These are phyloP conservation scores for Pristionchus entomophagus DNA, from an alignment of 2,888 invertebrate species.

Conservation along the genomic window DNA sequence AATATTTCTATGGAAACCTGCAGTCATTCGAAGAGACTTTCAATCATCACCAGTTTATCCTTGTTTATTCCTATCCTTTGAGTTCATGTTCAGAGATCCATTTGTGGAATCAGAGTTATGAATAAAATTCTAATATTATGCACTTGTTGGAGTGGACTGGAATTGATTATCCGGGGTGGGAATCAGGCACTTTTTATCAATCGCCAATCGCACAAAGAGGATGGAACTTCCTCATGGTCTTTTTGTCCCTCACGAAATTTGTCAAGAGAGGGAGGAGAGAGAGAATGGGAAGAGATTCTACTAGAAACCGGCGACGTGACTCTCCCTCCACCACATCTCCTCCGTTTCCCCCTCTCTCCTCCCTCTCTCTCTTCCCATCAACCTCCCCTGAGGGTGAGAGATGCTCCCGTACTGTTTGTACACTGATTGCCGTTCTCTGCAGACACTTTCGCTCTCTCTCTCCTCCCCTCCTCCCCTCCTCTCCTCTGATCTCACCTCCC, in stretches of 20 bases:
- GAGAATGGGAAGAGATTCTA: conserved; percentile 31
- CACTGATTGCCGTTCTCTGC: conserved; percentile 33
- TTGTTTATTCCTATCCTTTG: neutral
- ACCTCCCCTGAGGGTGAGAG: conserved; percentile 14
- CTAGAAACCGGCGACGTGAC: conserved; percentile 34
- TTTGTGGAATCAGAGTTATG: conserved; percentile 15
- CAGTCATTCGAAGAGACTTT: conserved; percentile 14
- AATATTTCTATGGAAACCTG: neutral
- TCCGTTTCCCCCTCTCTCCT: neutral
- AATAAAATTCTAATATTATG: conserved; percentile 9
- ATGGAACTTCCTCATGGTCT: neutral
- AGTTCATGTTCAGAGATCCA: conserved; percentile 25
- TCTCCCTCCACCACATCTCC: neutral
- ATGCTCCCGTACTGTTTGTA: conserved; percentile 36
- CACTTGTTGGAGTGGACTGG: neutral
- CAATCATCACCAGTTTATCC: neutral
- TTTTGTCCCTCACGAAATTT: conserved; percentile 25
- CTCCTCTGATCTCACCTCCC: conserved; percentile 20
- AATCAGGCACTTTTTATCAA: conserved; percentile 31
- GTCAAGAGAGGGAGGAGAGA: conserved; percentile 7
- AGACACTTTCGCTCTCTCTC: neutral
- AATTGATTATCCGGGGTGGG: neutral
- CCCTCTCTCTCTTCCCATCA: neutral
- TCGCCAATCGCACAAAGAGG: conserved; percentile 17
- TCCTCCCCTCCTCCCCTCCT: neutral